Percentiles rank a stretch among this genome's conserved stretches.
Evolutionary conservation across 2,888 invertebrate genomes (phyloP).

Genomic region (Pharmacophagus antenor): DNA sequence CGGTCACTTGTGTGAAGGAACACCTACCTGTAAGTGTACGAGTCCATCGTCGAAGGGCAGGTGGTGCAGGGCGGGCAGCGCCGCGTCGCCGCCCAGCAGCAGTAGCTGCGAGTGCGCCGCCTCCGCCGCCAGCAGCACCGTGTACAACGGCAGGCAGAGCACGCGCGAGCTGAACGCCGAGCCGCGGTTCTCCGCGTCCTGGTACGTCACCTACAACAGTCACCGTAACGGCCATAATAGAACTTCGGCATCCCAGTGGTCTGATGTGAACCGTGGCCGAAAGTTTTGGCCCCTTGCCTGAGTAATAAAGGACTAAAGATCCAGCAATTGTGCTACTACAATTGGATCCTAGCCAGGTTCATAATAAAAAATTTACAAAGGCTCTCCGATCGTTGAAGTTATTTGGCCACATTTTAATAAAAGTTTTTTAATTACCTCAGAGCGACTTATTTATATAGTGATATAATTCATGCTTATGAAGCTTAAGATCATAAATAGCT

Average conservation of each 20-base stretch:
- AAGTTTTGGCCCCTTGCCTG: not conserved
- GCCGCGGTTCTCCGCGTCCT: slow-evolving; percentile 55
- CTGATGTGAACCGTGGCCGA: too few species aligned
- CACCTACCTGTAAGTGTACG: slow-evolving; percentile 49
- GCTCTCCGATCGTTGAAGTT: too few species aligned
- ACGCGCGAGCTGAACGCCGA: slow-evolving; percentile 85
- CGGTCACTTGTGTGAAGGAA: not conserved
- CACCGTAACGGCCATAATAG: not conserved
- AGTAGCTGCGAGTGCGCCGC: slow-evolving; percentile 85
- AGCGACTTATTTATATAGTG: too few species aligned
- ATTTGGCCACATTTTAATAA: too few species aligned
- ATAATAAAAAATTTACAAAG: too few species aligned
- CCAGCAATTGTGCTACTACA: too few species aligned
- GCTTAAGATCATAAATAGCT: too few species aligned
- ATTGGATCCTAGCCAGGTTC: too few species aligned
- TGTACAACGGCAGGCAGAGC: slow-evolving; percentile 92
- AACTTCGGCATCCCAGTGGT: not conserved
- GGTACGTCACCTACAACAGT: slow-evolving; percentile 82
- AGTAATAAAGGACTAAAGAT: too few species aligned
- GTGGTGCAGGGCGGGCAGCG: slow-evolving; percentile 72
- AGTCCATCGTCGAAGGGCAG: slow-evolving; percentile 69
- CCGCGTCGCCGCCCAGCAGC: slow-evolving; percentile 81
- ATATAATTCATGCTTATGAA: too few species aligned
- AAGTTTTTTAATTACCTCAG: too few species aligned
- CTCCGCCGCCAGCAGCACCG: slow-evolving; percentile 88